These are phyloP conservation scores for Eulemur macaco DNA, from an alignment of 2,113 vertebrate species.

Conservation along the genomic window DNA sequence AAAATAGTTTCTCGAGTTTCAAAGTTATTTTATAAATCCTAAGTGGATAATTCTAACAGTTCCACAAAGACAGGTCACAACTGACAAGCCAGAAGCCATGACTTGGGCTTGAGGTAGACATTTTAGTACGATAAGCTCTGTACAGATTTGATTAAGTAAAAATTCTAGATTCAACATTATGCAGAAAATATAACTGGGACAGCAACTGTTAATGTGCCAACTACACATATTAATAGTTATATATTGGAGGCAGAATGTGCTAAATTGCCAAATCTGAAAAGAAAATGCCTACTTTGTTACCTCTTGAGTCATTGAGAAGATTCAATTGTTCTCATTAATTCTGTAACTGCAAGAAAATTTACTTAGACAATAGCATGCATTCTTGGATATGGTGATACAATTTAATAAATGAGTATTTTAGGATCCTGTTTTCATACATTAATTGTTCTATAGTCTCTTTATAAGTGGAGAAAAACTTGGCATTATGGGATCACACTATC, in stretches of 20 bases:
- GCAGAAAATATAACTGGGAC: background rate
- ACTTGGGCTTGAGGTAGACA: background rate
- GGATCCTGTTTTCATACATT: background rate
- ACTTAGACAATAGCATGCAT: background rate
- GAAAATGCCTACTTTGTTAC: background rate
- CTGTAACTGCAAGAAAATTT: background rate
- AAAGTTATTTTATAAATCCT: background rate
- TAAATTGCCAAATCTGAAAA: conserved; percentile 10
- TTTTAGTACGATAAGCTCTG: background rate
- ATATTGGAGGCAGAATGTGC: background rate
- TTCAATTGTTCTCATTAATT: background rate
- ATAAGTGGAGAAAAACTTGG: background rate
- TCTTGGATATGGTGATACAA: background rate
- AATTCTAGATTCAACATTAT: conserved; percentile 43
- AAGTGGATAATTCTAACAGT: conserved; percentile 20
- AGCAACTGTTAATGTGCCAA: background rate
- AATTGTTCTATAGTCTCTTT: conserved; percentile 5
- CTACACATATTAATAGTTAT: background rate
- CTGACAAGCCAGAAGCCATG: background rate
- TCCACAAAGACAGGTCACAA: background rate
- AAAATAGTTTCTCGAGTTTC: background rate
- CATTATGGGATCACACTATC: background rate
- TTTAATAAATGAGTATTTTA: conserved; percentile 31
- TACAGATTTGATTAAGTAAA: background rate
- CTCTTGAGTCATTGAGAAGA: conserved; percentile 29